Conservation (phyloP, 2,113 vertebrate genomes). For the Balaenoptera acutorostrata region DNA sequence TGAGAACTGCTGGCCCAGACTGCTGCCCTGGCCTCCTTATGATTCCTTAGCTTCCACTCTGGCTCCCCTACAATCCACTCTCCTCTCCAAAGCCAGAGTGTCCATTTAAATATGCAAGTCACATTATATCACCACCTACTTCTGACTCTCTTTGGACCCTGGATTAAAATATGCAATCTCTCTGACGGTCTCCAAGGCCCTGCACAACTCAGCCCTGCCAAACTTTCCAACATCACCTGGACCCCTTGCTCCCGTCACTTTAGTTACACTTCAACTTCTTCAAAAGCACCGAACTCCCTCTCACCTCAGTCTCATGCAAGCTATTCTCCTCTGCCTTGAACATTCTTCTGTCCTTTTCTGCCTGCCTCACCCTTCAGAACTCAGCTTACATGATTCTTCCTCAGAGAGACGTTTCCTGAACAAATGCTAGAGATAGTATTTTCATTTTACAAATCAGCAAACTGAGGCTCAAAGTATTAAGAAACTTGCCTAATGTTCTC, state of each 20-base stretch:
- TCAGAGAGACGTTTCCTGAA: not conserved
- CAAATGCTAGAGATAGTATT: not conserved
- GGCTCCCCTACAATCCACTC: not conserved
- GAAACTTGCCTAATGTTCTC: not conserved
- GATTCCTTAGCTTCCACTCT: not conserved
- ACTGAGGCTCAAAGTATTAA: not conserved
- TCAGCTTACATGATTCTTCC: not conserved
- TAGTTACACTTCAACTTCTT: not conserved
- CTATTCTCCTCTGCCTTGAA: not conserved
- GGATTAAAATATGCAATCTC: not conserved
- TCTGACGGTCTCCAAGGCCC: not conserved
- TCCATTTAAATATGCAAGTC: not conserved
- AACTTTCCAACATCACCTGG: not conserved
- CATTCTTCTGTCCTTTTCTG: not conserved
- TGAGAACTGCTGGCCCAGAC: not conserved
- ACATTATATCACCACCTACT: not conserved
- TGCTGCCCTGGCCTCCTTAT: not conserved
- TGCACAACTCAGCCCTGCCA: too few species aligned
- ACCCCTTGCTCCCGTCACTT: not conserved
- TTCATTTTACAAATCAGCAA: conserved; percentile 16
- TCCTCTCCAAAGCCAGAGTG: not conserved
- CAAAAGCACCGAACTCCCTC: not conserved
- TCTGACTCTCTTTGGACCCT: not conserved
- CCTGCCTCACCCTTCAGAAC: not conserved
- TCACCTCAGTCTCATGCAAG: not conserved